These are phyloP conservation scores for Muschampia plurimacula DNA, from an alignment of 2,888 invertebrate species.

Conservation along the genomic window DNA sequence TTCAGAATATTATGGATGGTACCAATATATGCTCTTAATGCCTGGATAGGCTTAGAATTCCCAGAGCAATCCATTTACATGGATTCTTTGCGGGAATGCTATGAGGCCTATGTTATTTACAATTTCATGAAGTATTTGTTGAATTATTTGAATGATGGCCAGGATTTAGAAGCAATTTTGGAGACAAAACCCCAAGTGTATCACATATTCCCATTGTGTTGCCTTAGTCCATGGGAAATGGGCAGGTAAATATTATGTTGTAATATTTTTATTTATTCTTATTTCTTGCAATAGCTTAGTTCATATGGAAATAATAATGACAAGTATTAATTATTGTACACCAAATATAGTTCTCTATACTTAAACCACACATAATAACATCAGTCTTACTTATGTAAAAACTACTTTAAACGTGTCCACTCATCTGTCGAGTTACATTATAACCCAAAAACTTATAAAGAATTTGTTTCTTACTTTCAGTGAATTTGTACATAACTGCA, in stretches of 20 bases:
- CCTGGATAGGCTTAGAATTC: conserved; percentile 95
- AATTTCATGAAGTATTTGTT: conserved; percentile 98
- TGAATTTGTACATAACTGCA: conserved; percentile 97
- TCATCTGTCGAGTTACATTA: too few relatives aligned
- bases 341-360: too few relatives aligned
- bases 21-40: conserved; percentile 97
- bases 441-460: too few relatives aligned
- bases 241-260: conserved; percentile 86
- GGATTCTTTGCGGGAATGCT: conserved; percentile 97
- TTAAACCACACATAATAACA: too few relatives aligned
- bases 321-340: too few relatives aligned
- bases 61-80: conserved; percentile 96
- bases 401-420: too few relatives aligned
- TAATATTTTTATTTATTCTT: background rate
- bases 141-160: conserved; percentile 94
- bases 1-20: conserved; percentile 98
- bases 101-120: conserved; percentile 99
- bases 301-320: too few relatives aligned
- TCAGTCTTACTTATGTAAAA: too few relatives aligned
- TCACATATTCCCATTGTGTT: conserved; percentile 97
- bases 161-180: conserved; percentile 93
- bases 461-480: conserved; percentile 76
- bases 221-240: conserved; percentile 96
- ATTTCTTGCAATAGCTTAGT: too few relatives aligned
- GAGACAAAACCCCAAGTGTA: conserved; percentile 94